Percentiles rank a stretch among this genome's conserved stretches.
Conservation (phyloP, 2,113 vertebrate species). For the Seriola rivoliana region DNA sequence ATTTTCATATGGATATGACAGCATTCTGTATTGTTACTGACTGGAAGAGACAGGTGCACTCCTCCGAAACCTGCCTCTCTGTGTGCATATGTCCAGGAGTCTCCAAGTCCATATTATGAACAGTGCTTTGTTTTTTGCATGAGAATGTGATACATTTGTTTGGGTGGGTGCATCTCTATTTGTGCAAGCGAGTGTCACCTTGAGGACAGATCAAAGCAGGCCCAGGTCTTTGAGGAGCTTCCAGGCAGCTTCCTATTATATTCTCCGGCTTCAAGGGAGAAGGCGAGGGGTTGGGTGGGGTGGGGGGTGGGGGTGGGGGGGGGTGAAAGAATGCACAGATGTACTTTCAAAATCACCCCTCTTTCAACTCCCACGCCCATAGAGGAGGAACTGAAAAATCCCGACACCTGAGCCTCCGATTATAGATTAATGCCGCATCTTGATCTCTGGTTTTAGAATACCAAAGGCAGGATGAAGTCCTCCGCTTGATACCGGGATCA, state of each 20-base stretch:
- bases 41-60: constrained; percentile 33
- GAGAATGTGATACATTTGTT: constrained; percentile 15
- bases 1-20: constrained; percentile 8
- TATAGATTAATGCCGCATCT: constrained; percentile 72
- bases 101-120: not conserved
- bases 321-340: constrained; percentile 77
- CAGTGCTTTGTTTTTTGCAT: constrained; percentile 2
- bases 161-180: constrained; percentile 18
- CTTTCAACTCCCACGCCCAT: constrained; percentile 68
- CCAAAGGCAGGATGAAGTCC: constrained; percentile 60
- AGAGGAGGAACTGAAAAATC: constrained; percentile 58
- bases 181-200: constrained; percentile 40
- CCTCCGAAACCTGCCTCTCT: not conserved
- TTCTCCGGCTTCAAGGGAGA: constrained; percentile 25
- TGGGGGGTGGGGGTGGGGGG: constrained; percentile 18
- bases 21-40: not conserved
- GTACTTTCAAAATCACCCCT: constrained; percentile 50
- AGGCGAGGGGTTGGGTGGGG: constrained; percentile 20
- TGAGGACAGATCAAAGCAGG: constrained; percentile 72
- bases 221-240: constrained; percentile 74
- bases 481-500: constrained; percentile 45
- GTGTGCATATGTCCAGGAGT: not conserved
- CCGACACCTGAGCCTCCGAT: constrained; percentile 72
- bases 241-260: constrained; percentile 65
- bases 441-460: constrained; percentile 67